Evolutionary conservation across 2,888 invertebrate genomes (phyloP).

Genomic region (Nowickia ferox): DNA sequence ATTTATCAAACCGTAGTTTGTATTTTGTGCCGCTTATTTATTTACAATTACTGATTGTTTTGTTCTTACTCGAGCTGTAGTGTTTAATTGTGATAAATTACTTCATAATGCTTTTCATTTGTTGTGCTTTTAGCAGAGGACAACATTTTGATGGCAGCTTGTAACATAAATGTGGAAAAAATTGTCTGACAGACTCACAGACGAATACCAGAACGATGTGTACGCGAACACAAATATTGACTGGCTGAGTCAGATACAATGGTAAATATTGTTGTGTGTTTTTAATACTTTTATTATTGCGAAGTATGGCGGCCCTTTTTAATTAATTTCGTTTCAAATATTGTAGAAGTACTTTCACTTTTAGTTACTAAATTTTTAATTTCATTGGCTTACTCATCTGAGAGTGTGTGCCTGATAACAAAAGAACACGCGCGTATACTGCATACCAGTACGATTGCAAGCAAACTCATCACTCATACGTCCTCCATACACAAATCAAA

Average conservation of each 20-base stretch:
- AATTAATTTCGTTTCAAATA: slow-evolving; percentile 52
- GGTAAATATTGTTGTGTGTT: slow-evolving; percentile 20
- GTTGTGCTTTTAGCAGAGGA: slow-evolving; percentile 35
- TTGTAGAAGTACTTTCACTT: slow-evolving; percentile 1
- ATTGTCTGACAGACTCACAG: slow-evolving; percentile 10
- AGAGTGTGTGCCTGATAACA: no score
- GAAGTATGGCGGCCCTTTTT: slow-evolving; percentile 46
- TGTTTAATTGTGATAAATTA: slow-evolving; percentile 67
- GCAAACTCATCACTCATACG: background rate
- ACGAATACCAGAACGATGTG: background rate
- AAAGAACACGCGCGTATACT: slow-evolving; percentile 10
- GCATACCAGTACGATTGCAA: background rate
- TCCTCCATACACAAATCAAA: background rate
- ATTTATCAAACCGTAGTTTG: background rate
- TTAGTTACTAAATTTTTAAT: slow-evolving; percentile 11
- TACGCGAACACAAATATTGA: background rate
- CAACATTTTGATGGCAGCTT: slow-evolving; percentile 34
- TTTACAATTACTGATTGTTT: background rate
- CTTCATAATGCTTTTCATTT: slow-evolving; percentile 62
- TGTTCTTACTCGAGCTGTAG: slow-evolving; percentile 13
- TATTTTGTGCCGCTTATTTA: background rate
- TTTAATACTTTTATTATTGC: slow-evolving; percentile 20
- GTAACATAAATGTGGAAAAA: slow-evolving; percentile 50
- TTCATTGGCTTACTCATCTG: background rate
- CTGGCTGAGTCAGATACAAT: slow-evolving; percentile 1